These are phyloP conservation scores for Danio choprae DNA, from an alignment of 2,797 vertebrate genomes.

Conservation along the genomic window DNA sequence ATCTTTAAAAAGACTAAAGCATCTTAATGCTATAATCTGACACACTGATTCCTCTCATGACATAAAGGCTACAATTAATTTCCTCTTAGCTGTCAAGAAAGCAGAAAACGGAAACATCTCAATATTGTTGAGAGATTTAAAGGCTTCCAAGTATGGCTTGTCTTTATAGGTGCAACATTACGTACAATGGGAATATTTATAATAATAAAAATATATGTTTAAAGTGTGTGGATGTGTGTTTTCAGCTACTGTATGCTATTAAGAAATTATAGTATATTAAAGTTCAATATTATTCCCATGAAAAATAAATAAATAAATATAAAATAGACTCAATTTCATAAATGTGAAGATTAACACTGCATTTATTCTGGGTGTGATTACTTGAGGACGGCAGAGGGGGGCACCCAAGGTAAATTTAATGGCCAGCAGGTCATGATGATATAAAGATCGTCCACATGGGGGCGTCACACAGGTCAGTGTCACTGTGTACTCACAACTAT, in stretches of 20 bases:
- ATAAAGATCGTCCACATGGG: constrained; percentile 46
- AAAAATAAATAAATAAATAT: neutral
- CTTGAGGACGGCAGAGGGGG: constrained; percentile 56
- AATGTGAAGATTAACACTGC: neutral
- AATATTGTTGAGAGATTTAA: constrained; percentile 10
- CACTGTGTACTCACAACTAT: neutral
- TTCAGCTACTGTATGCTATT: neutral
- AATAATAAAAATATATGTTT: constrained; percentile 2
- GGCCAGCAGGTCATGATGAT: neutral
- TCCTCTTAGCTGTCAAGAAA: neutral
- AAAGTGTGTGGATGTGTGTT: neutral
- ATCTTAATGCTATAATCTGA: neutral
- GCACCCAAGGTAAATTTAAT: constrained; percentile 39
- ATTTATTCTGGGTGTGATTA: constrained; percentile 44
- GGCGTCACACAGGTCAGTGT: constrained; percentile 39
- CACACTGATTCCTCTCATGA: neutral
- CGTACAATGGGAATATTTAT: neutral
- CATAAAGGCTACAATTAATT: neutral
- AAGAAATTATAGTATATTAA: neutral
- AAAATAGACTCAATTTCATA: neutral
- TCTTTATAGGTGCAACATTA: neutral
- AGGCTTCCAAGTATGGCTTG: constrained; percentile 3
- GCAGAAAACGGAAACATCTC: neutral
- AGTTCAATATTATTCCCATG: neutral
- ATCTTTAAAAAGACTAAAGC: constrained; percentile 3